Evolutionary conservation across 1,140 invertebrate genomes (phyloP), one percentile per base, ranked within the genome.

Genomic region (Solenopsis fugax): DNA sequence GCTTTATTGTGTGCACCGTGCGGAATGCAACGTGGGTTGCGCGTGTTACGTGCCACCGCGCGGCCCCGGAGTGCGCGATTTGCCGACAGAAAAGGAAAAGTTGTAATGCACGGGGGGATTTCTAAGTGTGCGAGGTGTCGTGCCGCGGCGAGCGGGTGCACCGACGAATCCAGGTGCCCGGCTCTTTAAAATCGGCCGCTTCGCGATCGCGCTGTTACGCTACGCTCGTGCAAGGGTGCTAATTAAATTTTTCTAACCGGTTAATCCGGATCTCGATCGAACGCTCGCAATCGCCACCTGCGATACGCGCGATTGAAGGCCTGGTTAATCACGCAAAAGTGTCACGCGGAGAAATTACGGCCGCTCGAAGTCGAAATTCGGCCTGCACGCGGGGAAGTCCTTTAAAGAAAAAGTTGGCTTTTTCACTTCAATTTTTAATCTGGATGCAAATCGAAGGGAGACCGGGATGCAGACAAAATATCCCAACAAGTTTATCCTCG

Each of bases 81-180:
- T 21, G 56, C 56, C 67, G 52, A 56, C 72, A 29, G 88, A 87
- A 75, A 80, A 81, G 54, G n/a, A 21, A 78, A 85, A 80, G 41
- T 62, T 65, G 48, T 56, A 65, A 34, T 45, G 58, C 56, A 56
- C 52, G 71, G 34, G 65, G 54, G 65, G 73, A 84, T 89, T 87
- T 89, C 80, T 75, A 84, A 87, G 77, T 75, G 50, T 21, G 50
- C 77, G 65, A 89, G 88, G 89, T 84, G 89, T 84, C 50, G 58
- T 13, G 29, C 29, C 29, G 56, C n/a, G 85, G 54, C 21, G 71
- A 87, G 69, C 80, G 52, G 54, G 24, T 48, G 52, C 54, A 60
- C 45, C 60, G 54, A 13, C 60, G 60, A 67, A 52, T 52, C 60
- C 76, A 45, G 48, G 13, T 48, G 48, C 2, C 7, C 10, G 18